Evolutionary conservation across 2,888 invertebrate species (phyloP).

Genomic region (Eudasyphora cyanicolor): DNA sequence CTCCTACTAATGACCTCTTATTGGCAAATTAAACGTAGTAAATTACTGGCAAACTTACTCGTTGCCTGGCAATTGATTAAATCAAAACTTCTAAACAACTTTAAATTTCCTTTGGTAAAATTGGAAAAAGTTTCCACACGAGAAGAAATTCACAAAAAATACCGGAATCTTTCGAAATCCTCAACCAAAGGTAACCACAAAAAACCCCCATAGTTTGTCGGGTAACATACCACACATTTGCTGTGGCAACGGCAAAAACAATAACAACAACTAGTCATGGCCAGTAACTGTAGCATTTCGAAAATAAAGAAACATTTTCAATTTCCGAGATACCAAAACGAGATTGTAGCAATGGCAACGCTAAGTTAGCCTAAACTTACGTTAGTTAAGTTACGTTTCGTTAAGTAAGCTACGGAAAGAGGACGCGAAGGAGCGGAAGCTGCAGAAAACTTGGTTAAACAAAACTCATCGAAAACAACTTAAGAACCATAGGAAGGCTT

Average conservation of each 20-base stretch:
- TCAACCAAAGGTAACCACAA: background rate
- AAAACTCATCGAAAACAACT: constrained; percentile 60
- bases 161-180: background rate
- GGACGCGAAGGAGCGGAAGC: background rate
- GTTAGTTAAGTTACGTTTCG: too few species aligned
- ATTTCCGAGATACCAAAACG: constrained; percentile 19
- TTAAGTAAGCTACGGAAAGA: background rate
- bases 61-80: constrained; percentile 34
- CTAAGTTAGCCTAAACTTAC: too few species aligned
- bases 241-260: background rate
- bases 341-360: background rate
- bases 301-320: constrained; percentile 30
- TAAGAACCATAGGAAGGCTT: constrained; percentile 43
- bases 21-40: background rate
- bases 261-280: background rate
- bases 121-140: background rate
- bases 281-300: constrained; percentile 1
- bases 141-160: background rate
- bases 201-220: background rate
- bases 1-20: constrained; percentile 1
- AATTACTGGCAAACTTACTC: constrained; percentile 15
- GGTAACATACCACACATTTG: background rate
- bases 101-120: constrained; percentile 26
- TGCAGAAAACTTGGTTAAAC: constrained; percentile 55
- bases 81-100: constrained; percentile 33